Percentiles rank a stretch among this genome's conserved stretches.
Conservation (phyloP, 2,888 invertebrate species). For the Mycalesis mineus region DNA sequence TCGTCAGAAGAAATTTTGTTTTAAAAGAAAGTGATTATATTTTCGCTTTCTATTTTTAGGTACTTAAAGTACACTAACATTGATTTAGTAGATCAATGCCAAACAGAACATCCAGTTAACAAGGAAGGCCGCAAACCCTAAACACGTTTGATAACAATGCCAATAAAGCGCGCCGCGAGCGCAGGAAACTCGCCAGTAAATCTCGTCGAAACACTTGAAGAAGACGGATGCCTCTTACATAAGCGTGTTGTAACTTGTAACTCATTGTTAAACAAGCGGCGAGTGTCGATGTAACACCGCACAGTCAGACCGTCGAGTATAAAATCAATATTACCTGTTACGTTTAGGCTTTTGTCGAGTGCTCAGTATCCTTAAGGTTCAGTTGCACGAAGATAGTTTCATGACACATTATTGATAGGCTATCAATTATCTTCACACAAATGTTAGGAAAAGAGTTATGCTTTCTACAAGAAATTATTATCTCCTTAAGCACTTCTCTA, state of each 20-base stretch:
- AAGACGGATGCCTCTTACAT: constrained; percentile 19
- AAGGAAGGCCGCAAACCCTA: not conserved
- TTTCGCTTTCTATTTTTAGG: no score
- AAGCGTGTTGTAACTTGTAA: constrained; percentile 18
- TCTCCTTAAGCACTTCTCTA: no score
- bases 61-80: no score
- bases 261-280: constrained; percentile 24
- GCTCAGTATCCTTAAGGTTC: no score
- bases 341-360: not conserved
- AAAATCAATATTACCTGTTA: constrained; percentile 2
- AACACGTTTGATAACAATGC: not conserved
- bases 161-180: not conserved
- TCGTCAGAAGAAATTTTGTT: no score
- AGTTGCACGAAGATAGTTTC: no score
- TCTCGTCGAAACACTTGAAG: not conserved
- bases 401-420: no score
- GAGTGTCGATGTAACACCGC: constrained; percentile 11
- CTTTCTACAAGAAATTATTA: no score
- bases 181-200: not conserved
- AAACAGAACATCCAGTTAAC: not conserved
- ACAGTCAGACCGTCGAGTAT: not conserved
- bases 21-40: no score
- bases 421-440: no score
- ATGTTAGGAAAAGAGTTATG: no score
- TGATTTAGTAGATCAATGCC: not conserved